phyloP scores from a whole-genome alignment of 1,140 invertebrate genomes.

The Drosophila bipectinata region DNA sequence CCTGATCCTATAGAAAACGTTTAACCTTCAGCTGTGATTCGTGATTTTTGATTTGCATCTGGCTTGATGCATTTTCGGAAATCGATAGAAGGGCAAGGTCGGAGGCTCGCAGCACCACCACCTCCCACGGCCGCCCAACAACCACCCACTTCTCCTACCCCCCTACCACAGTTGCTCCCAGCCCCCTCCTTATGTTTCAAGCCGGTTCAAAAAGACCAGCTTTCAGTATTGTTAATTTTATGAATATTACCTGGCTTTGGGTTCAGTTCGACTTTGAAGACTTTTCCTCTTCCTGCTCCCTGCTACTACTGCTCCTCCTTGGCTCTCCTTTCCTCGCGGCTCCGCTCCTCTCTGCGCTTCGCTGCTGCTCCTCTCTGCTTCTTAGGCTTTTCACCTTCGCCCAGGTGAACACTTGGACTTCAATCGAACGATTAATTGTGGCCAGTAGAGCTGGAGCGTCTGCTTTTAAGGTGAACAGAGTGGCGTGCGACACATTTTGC shows the following conservation, averaged over 20 bases:
- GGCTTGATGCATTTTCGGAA: slow-evolving; percentile 56
- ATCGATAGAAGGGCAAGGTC: slow-evolving; percentile 75
- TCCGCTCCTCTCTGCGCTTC: slow-evolving; percentile 1
- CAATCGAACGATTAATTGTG: slow-evolving; percentile 3
- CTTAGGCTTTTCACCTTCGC: slow-evolving; percentile 17
- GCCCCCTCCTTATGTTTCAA: background rate
- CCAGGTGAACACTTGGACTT: background rate
- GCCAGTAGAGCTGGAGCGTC: background rate
- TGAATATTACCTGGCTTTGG: slow-evolving; percentile 44
- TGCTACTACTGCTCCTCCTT: slow-evolving; percentile 18
- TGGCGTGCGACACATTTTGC: slow-evolving; percentile 24
- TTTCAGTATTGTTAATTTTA: slow-evolving; percentile 1
- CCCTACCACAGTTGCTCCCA: background rate
- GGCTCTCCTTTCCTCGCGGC: slow-evolving; percentile 4
- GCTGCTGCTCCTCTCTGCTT: slow-evolving; percentile 10
- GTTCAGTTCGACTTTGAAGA: slow-evolving; percentile 35
- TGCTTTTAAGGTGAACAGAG: slow-evolving; percentile 3
- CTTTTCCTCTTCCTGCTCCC: slow-evolving; percentile 26
- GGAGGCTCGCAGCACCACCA: slow-evolving; percentile 19
- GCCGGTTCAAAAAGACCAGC: slow-evolving; percentile 16
- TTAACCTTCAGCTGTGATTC: slow-evolving; percentile 72
- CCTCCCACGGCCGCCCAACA: too few species aligned
- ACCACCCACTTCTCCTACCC: background rate
- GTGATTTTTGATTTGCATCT: slow-evolving; percentile 48
- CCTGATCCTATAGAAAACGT: slow-evolving; percentile 61